A percentile compares a stretch with the other conserved stretches of the same genome.
These are phyloP conservation scores for Scaptomyza tumidula DNA, from an alignment of 2,888 invertebrate genomes.

Conservation along the genomic window DNA sequence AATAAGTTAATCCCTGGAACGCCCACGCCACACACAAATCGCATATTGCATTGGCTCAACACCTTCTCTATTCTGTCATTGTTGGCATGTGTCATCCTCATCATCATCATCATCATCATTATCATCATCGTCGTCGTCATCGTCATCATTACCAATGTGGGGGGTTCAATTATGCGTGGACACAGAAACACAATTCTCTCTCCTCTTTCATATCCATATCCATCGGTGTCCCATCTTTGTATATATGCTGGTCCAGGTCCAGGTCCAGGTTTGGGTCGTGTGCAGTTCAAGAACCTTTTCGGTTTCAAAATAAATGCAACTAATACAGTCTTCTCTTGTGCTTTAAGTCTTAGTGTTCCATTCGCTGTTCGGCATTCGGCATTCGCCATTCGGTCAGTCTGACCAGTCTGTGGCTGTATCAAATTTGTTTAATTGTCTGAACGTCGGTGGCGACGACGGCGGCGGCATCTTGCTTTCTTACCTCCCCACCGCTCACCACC, in stretches of 20 bases:
- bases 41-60: no score
- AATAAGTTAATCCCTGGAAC: background rate
- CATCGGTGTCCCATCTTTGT: slow-evolving; percentile 5
- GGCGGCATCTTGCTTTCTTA: background rate
- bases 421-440: slow-evolving; percentile 77
- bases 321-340: background rate
- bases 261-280: slow-evolving; percentile 19
- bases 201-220: slow-evolving; percentile 23
- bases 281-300: slow-evolving; percentile 67
- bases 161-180: slow-evolving; percentile 71
- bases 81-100: slow-evolving; percentile 45
- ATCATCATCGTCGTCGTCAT: background rate
- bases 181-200: slow-evolving; percentile 38
- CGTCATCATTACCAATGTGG: slow-evolving; percentile 36
- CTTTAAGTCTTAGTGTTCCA: background rate
- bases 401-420: slow-evolving; percentile 63
- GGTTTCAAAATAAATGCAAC: slow-evolving; percentile 44
- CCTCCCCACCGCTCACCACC: background rate
- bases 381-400: background rate
- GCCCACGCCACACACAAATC: background rate
- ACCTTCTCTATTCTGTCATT: slow-evolving; percentile 24
- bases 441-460: slow-evolving; percentile 45
- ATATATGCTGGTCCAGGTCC: slow-evolving; percentile 25
- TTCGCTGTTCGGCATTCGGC: no score
- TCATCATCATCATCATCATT: slow-evolving; percentile 12